Evolutionary conservation across 2,888 invertebrate species (phyloP), one percentile per base, ranked within the genome.

Genomic region (Byasa hedistus): DNA sequence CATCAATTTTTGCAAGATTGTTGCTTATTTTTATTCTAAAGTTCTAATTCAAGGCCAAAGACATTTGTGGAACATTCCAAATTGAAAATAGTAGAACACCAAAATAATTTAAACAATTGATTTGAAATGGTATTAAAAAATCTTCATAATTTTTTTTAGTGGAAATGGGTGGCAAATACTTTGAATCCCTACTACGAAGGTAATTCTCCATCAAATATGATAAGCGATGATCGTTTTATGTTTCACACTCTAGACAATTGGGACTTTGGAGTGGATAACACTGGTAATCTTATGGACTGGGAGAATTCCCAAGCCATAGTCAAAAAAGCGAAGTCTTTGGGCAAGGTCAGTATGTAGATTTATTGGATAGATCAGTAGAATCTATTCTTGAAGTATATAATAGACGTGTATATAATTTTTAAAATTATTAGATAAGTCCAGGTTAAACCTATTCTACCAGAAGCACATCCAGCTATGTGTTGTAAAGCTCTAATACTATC

Each of bases 181-280:
- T 87, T 98, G 64, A 98, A 98, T 91, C 98, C 99, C 0, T 96
- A 98, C 80, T 96, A 97, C 75, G 98, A 98, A 86, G 97, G 96
- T 0, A 98, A 98, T 85, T 92, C 94, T 0, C 83, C 94, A 0
- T 92, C 93, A 1, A 89, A 89, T 73, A 94, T 94, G 93, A 95
- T 99, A 48, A 93, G 94, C 55, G 97, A 98, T 84, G 98, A 98
- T 81, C 93, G 97, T 15, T 94, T 98, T 71, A 96, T 98, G 77
- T 91, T 94, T 57, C 92, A 94, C 76, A 97, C 98, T 0, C 79
- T 95, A 44, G 83, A 94, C 21, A 93, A 96, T 77, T 99, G 99
- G 99, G 92, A 94, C 72, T 99, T 98, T 87, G 97, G 98, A 3
- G 85, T 83, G 2, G 97, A 98, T 83, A 93, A 94, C 73, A 97